Percentiles rank a stretch among this genome's conserved stretches.
phyloP scores from a whole-genome alignment of 2,797 vertebrate species.

The Erethizon dorsatum region DNA sequence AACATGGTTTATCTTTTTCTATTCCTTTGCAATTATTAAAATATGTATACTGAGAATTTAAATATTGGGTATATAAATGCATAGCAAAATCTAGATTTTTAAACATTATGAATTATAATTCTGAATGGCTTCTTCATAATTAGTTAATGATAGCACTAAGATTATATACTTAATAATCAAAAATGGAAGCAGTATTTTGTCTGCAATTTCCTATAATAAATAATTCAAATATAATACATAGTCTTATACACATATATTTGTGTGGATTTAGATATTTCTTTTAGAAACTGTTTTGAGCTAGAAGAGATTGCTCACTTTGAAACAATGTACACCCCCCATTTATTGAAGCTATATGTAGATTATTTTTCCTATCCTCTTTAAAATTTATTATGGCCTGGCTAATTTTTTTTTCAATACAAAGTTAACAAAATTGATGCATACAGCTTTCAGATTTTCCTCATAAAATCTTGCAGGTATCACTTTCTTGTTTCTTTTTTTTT shows the following conservation, averaged over 20 bases:
- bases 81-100: not conserved
- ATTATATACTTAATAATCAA: not conserved
- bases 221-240: not conserved
- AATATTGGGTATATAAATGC: not conserved
- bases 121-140: not conserved
- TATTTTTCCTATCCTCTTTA: not conserved
- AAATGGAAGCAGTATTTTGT: not conserved
- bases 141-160: not conserved
- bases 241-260: not conserved
- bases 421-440: fast-evolving
- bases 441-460: not conserved
- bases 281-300: not conserved
- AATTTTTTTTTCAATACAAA: not conserved
- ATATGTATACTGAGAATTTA: not conserved
- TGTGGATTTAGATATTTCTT: not conserved
- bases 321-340: not conserved
- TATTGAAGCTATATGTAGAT: not conserved
- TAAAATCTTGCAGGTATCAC: not conserved
- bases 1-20: not conserved
- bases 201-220: not conserved
- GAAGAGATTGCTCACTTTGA: not conserved
- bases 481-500: not conserved
- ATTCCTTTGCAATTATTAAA: constrained; percentile 12
- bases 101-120: not conserved
- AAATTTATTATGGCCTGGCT: not conserved